Base-by-base conservation (phyloP, 2,888 invertebrate species). In the Monochamus alternatus region DNA sequence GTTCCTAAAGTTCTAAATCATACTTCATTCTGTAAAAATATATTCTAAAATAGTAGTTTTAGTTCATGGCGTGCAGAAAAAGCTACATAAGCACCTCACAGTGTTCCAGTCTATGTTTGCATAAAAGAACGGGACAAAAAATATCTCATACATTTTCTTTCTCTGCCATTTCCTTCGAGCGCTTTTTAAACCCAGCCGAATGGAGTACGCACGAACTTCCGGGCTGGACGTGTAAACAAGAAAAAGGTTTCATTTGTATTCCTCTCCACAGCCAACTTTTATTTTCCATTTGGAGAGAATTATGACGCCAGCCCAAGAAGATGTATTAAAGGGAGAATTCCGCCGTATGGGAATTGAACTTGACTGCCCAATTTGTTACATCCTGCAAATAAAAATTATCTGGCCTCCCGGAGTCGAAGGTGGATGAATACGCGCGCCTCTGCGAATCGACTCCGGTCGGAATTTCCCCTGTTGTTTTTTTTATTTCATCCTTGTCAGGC, bases 331-430 rank as follows among this genome's bases (percentile, higher is more conserved):
- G 62, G 38, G 38, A 22, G 64, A 64, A 9, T 3, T 1, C 30
- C n/a, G 22, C 47, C 64, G 31, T 30, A 47, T 51, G 64, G 47
- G 64, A 64, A 47, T 64, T 64, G 64, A 47, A 64, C 47, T 47
- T 47, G 47, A 64, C 64, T 47, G 47, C 22, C 22, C 64, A 47
- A 64, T 64, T 64, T 64, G 64, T 64, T 47, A 51, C 30, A n/a
- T 30, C 64, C 30, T 51, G 47, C 47, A 64, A 22, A 51, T 31
- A 64, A 64, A 64, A 64, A 47, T 47, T 30, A 8, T 47, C 14
- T 31, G 47, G 22, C 44, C 44, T 32, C 10, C 30, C 47, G 22
- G 9, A 30, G 47, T 31, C 30, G 30, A 64, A 64, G 31, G 52
- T 55, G 10, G 32, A 52, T 51, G 14, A 30, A 55, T 31, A 55